Base-by-base conservation (phyloP, 2,888 invertebrate genomes). In the Hylaea fasciaria region DNA sequence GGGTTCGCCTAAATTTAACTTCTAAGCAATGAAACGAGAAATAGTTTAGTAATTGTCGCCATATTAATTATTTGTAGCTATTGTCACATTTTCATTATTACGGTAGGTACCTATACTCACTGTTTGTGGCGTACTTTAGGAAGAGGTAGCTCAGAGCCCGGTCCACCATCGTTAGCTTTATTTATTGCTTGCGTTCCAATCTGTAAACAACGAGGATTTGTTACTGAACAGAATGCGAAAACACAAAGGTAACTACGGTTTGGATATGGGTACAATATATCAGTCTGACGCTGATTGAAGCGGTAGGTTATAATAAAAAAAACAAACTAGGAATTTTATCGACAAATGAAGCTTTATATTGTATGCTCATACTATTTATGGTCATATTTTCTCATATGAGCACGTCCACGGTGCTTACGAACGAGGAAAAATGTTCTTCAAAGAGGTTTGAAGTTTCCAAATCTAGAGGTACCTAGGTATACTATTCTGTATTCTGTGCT, bases 111-210 rank as follows among this genome's bases (percentile, higher is more conserved):
- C n/a, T n/a, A 8, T 49, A 68, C 71, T 70, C 52, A 86, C 87
- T 75, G 64, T 75, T 77, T 62, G 77, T 76, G 65, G 77, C 74
- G 76, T 85, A 83, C 77, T 84, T 84, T 76, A 73, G 77, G 67
- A 82, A 74, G 59, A 82, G 69, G 68, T 78, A 72, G 69, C 69
- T 75, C 65, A 83, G 71, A 65, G 80, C 77, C 73, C 78, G 78
- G 70, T 82, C 82, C 84, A 80, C 77, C 89, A 87, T 89, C 74
- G 65, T 81, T 76, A 68, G 69, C 67, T 66, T 75, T 73, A 68
- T 76, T 80, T 78, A 82, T 81, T 81, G 78, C 80, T 80, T 73
- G 59, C 70, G 74, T 76, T 79, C 66, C 75, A 73, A 81, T 78
- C 87, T 88, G 87, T 67, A 75, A 83, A 77, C 73, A 77, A 78